phyloP scores from a whole-genome alignment of 37 sponge, comb jelly and placozoan genomes.

The Amphimedon queenslandica region DNA sequence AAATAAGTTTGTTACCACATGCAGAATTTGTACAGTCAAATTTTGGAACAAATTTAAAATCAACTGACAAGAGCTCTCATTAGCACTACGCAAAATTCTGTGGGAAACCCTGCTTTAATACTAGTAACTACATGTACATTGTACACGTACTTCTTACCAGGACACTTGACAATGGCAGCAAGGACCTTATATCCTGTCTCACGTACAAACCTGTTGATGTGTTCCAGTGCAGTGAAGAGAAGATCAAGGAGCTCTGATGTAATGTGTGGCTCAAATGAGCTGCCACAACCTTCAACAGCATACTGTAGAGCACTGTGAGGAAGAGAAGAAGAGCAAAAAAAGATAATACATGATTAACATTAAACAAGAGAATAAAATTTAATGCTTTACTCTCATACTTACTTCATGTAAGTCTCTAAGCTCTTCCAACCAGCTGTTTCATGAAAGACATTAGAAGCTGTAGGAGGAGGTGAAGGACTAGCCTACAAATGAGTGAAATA shows the following conservation, averaged over 20 bases:
- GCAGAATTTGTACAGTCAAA: too few relatives aligned
- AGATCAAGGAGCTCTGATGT: conserved; percentile 74
- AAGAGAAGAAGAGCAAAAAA: neutral
- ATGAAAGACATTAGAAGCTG: conserved; percentile 73
- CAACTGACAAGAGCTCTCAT: too few relatives aligned
- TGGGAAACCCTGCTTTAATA: too few relatives aligned
- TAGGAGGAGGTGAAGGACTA: conserved; percentile 19
- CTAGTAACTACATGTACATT: too few relatives aligned
- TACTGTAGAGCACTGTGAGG: conserved; percentile 56
- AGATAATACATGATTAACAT: neutral
- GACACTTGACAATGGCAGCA: conserved; percentile 47
- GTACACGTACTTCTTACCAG: conserved; percentile 14
- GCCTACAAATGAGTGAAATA: neutral
- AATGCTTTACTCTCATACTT: neutral
- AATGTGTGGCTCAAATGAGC: conserved; percentile 56
- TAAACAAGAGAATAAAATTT: neutral
- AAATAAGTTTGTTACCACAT: too few relatives aligned
- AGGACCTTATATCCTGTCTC: conserved; percentile 78
- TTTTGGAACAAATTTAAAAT: too few relatives aligned
- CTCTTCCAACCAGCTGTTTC: conserved; percentile 94
- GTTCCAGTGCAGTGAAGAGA: conserved; percentile 64
- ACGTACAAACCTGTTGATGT: conserved; percentile 93
- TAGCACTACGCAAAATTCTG: too few relatives aligned
- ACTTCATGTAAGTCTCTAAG: conserved; percentile 90
- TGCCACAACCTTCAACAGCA: conserved; percentile 67